Conservation (phyloP, 1,140 invertebrate species). For the Drosophila yakuba region DNA sequence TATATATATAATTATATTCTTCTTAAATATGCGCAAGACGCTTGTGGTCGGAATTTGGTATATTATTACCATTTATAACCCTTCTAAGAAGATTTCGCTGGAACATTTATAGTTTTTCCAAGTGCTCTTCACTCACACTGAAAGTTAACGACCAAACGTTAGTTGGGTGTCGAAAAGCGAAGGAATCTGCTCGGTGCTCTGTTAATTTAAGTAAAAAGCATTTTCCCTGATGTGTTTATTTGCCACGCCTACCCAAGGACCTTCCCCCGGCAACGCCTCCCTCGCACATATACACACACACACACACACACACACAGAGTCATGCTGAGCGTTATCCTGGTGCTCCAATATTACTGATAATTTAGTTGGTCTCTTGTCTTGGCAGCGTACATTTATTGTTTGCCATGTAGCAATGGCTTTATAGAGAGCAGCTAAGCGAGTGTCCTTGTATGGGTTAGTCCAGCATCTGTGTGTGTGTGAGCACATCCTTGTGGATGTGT, state of each 20-base stretch:
- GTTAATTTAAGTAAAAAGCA: conserved; percentile 83
- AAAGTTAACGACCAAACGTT: conserved; percentile 70
- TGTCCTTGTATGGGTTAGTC: conserved; percentile 17
- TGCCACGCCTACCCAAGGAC: conserved; percentile 63
- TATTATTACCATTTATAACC: too few species aligned
- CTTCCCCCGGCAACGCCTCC: conserved; percentile 21
- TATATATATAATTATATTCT: too few species aligned
- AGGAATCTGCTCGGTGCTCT: conserved; percentile 66
- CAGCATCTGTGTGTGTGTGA: conserved; percentile 14
- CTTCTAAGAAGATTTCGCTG: background rate
- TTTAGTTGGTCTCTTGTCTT: conserved; percentile 81
- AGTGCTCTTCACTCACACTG: conserved; percentile 27
- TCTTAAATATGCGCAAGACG: too few species aligned
- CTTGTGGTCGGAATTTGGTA: too few species aligned
- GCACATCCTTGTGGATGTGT: background rate
- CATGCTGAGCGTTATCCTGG: conserved; percentile 34
- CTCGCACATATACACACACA: conserved; percentile 1
- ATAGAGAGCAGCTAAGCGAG: conserved; percentile 31
- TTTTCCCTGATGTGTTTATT: conserved; percentile 82
- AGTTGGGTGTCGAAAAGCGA: conserved; percentile 57
- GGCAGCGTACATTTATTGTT: conserved; percentile 68
- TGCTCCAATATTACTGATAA: conserved; percentile 76
- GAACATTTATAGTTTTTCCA: background rate
- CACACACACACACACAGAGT: conserved; percentile 17
- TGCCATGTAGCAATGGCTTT: conserved; percentile 64